Evolutionary conservation across 2,888 invertebrate species (phyloP), one percentile per base, ranked within the genome.

Genomic region (Metallyticus violacea): DNA sequence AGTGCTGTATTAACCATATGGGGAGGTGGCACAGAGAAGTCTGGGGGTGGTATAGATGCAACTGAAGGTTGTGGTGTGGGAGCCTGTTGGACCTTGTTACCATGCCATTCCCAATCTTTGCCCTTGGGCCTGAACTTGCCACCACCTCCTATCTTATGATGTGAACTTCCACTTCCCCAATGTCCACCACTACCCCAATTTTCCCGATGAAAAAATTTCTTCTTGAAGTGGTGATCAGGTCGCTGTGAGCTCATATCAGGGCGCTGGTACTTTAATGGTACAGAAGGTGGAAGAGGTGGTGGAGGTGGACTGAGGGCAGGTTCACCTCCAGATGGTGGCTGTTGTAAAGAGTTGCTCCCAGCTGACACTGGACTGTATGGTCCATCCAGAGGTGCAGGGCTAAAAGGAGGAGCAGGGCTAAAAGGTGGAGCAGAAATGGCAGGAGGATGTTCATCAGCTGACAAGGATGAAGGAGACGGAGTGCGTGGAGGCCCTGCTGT

Each of bases 201-300:
- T 25, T 94, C 96, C 90, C 94, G 93, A 89, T 96, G 96, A 92
- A 96, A 96, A 92, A 96, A 96, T 90, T 97, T 96, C 93, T 97
- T 97, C 92, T 97, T 97, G 92, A 96, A 97, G 92, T 96, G 96
- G 89, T 94, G 94, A 76, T 88, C 91, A 88, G 89, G 91, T 86
- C 90, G 90, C 87, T 90, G 91, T n/a, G 91, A 91, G 87, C 22
- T 62, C 40, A 62, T 2, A 15, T 92, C 92, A 89, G 94, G 93
- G 76, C 94, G 92, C 89, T 94, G 94, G 90, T 94, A 94, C 89
- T 94, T 94, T 9, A 94, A 90, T 6, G 94, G 91, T 85, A 92
- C 90, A 79, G 94, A 90, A 86, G 92, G 91, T 89, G 92, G 92
- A 62, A 92, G 91, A 87, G 92, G 92, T 28, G 83, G 83, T 28